Evolutionary conservation across 92 coral and sea anemone genomes (phyloP), one percentile per base, ranked within the genome.

Genomic region (Diadumene lineata): DNA sequence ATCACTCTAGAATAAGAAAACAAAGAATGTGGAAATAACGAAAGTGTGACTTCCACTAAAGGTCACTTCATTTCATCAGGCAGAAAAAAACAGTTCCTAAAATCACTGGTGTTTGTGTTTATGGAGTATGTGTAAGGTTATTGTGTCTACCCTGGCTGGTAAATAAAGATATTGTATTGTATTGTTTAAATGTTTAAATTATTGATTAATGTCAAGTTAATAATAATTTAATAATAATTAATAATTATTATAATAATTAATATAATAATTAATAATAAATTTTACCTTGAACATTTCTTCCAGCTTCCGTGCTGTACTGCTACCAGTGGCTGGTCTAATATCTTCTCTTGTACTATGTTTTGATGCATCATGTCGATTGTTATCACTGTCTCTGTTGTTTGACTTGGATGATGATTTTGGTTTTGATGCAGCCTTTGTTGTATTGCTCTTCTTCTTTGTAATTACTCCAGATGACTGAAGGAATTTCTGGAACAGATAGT

Each of bases 401-500:
- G 60, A 75, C 75, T 75, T 69, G 34, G 31, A 43, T 30, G 64
- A 72, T 43, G 58, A 67, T 56, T 70, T 82, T n/a, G 86, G 64
- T 70, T 79, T 82, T 27, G 72, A 15, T 67, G 80, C 80, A 1
- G 78, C 62, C 44, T 73, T 81, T 7, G 61, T 13, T 6, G 6
- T 38, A 31, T 33, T 31, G 25, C 77, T 34, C 66, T 86, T 94
- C 82, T 89, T 94, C 74, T 92, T 94, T 32, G 87, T 69, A 4
- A 94, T 94, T 63, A 92, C 93, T 21, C 98, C 98, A 76, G 93
- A 88, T 30, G 97, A 92, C 61, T 94, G 96, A 56, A 94, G 86
- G 58, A 94, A 94, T 69, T 73, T 76, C 98, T 94, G 60, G 16
- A 23, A 58, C 29, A 58, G 29, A 22, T 7, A 58, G 64, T 22